Evolutionary conservation across 2,888 invertebrate species (phyloP), one percentile per base, ranked within the genome.

Genomic region (Ichneumoninae sp.): DNA sequence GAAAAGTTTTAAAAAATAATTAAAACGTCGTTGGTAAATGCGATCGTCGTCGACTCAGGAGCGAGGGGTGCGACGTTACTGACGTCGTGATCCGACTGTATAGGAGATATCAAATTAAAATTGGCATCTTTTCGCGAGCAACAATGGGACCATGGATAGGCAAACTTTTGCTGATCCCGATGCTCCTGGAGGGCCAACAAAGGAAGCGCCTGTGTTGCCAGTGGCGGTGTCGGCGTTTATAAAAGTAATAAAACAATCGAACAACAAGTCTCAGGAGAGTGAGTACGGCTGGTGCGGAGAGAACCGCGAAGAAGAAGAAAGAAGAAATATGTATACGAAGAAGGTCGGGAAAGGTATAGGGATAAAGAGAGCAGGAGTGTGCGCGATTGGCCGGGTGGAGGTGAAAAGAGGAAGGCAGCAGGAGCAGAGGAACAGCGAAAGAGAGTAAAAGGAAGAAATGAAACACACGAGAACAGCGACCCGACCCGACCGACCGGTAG

Each of bases 401-500:
- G 83, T 80, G 83, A 77, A 74, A 80, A 80, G 74, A 82, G 83
- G 80, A 75, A 79, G 66, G 88, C 86, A 88, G 86, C 86, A 86
- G 74, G 79, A 85, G 84, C 79, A 86, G 85, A 86, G 88, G 82
- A 84, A 88, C 83, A 85, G 87, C 84, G 68, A 74, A 70, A 68
- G 44, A 76, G 68, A 82, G 80, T 71, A 82, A 82, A 88, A 83
- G 81, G 82, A 77, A 87, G 87, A 88, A 90, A 91, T 82, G 89
- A 89, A 90, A 89, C 86, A 88, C 87, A 88, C 89, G 89, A 90
- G 91, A 91, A 91, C 91, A 91, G 91, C 92, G 92, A 92, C 91
- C 91, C 91, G 92, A 92, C 92, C 91, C 91, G 91, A 92, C 90
- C 91, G 92, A 92, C 92, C 92, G 92, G 92, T 92, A 92, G 92